Conservation (phyloP, 2,113 vertebrate species). For the Oxyura jamaicensis region DNA sequence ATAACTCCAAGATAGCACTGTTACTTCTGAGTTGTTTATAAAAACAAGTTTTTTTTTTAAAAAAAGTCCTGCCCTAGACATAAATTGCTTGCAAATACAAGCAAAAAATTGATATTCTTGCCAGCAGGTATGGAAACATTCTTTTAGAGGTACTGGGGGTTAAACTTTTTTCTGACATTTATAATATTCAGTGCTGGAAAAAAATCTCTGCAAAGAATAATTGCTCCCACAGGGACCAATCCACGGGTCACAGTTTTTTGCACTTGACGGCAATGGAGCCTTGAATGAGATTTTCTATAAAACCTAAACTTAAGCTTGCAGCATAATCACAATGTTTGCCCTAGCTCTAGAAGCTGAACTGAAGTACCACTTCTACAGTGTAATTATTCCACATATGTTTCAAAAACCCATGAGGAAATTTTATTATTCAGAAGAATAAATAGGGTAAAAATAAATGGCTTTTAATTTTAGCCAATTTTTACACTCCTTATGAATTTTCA, state of each 20-base stretch:
- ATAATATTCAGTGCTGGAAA: constrained; percentile 75
- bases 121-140: constrained; percentile 62
- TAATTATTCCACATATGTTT: constrained; percentile 47
- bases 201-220: constrained; percentile 81
- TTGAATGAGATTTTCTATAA: constrained; percentile 73
- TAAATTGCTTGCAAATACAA: constrained; percentile 36
- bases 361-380: constrained; percentile 24
- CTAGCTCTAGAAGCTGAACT: constrained; percentile 16
- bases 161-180: constrained; percentile 83
- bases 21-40: not conserved
- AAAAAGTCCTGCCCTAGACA: not conserved
- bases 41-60: not conserved
- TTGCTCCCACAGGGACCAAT: constrained; percentile 92
- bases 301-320: constrained; percentile 62
- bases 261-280: constrained; percentile 74
- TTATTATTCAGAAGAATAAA: constrained; percentile 51
- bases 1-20: not conserved
- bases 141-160: constrained; percentile 76
- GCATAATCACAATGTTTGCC: constrained; percentile 62
- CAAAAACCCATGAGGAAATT: constrained; percentile 29
- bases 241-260: constrained; percentile 77
- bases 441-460: constrained; percentile 59
- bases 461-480: constrained; percentile 70
- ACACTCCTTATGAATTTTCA: constrained; percentile 68
- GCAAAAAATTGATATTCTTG: constrained; percentile 30